Percentiles rank a stretch among this genome's conserved stretches.
phyloP scores from a whole-genome alignment of 2,888 invertebrate species.

The Philhelius pedissequus region DNA sequence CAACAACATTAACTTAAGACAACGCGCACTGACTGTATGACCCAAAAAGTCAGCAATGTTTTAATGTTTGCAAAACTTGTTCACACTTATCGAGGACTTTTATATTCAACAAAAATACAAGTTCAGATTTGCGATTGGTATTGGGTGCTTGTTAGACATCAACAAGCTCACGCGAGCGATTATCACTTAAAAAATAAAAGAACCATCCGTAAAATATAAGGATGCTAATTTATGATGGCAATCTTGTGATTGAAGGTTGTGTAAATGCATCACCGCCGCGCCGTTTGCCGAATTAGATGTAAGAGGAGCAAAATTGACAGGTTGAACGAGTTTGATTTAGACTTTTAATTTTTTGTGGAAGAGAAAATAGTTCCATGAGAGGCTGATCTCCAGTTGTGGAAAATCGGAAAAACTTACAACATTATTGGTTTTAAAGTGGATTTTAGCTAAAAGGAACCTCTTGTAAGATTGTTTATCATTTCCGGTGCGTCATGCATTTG shows the following conservation, averaged over 20 bases:
- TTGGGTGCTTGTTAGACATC: conserved; percentile 39
- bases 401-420: conserved; percentile 49
- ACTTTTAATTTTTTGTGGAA: neutral
- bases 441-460: neutral
- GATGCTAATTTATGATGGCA: conserved; percentile 59
- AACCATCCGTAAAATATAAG: neutral
- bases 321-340: conserved; percentile 37
- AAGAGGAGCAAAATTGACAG: conserved; percentile 30
- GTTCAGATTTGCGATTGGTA: conserved; percentile 41
- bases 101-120: conserved; percentile 11
- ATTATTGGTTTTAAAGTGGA: conserved; percentile 14
- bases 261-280: conserved; percentile 34
- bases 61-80: conserved; percentile 47
- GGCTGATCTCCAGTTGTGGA: conserved; percentile 29
- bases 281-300: conserved; percentile 28
- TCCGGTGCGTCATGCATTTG: neutral
- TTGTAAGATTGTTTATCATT: neutral
- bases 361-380: conserved; percentile 10
- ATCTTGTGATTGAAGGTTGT: conserved; percentile 30
- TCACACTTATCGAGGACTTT: conserved; percentile 57
- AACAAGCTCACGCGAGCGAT: conserved; percentile 26
- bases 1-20: neutral
- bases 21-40: conserved; percentile 3
- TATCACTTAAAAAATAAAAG: conserved; percentile 40
- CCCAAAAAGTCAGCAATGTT: conserved; percentile 25